Percentiles rank a stretch among this genome's conserved stretches.
phyloP scores from a whole-genome alignment of 2,797 vertebrate species.

The Anguilla megastoma region DNA sequence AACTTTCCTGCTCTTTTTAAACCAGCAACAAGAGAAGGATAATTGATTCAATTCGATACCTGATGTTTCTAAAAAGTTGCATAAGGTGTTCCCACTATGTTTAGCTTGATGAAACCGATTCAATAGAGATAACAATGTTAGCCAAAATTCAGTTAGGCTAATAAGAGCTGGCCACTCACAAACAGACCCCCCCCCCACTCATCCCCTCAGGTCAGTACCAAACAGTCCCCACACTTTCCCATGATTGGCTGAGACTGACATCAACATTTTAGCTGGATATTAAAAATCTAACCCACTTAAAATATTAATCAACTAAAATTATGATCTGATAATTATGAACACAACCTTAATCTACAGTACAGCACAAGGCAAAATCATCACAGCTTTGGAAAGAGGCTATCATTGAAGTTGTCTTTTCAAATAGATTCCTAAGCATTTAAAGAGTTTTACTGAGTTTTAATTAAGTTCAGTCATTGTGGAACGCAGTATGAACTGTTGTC shows the following conservation, averaged over 20 bases:
- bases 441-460: neutral
- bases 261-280: neutral
- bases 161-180: neutral
- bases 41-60: neutral
- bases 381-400: neutral
- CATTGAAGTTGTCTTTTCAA: neutral
- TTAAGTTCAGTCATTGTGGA: neutral
- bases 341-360: neutral
- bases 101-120: neutral
- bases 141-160: neutral
- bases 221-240: neutral
- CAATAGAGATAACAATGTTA: neutral
- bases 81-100: neutral
- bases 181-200: neutral
- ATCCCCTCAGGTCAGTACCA: neutral
- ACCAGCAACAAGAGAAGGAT: neutral
- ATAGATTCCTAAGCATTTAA: neutral
- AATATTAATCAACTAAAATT: neutral
- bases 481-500: neutral
- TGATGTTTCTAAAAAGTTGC: neutral
- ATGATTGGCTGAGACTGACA: neutral
- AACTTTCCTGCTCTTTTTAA: neutral
- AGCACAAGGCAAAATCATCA: neutral
- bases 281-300: neutral
- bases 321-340: neutral